Conservation (phyloP, 2,113 vertebrate genomes). For the Takifugu flavidus region DNA sequence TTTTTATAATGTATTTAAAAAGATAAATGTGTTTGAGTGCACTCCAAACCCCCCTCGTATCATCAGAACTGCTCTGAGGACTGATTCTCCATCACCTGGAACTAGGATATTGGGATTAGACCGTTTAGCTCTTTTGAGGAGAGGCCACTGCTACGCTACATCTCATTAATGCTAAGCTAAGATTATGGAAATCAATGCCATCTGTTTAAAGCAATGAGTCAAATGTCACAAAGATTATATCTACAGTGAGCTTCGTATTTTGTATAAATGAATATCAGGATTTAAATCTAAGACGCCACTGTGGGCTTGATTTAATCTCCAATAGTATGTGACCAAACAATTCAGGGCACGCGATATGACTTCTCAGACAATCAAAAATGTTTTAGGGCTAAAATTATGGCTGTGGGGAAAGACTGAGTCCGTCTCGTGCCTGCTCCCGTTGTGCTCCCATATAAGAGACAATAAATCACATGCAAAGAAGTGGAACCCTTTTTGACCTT, state of each 20-base stretch:
- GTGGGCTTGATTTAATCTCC: slow-evolving; percentile 7
- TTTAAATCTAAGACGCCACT: slow-evolving; percentile 15
- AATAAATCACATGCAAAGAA: slow-evolving; percentile 60
- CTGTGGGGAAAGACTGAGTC: slow-evolving; percentile 42
- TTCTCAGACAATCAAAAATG: slow-evolving; percentile 29
- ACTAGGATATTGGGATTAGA: too few relatives aligned
- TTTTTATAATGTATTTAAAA: too few relatives aligned
- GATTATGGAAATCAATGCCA: not conserved
- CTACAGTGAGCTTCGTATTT: too few relatives aligned
- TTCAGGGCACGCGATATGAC: slow-evolving; percentile 45
- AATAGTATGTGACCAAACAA: slow-evolving; percentile 21
- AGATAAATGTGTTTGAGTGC: too few relatives aligned
- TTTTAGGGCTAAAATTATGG: slow-evolving; percentile 35
- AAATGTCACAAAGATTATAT: too few relatives aligned
- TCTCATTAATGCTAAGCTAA: not conserved
- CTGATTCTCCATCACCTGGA: too few relatives aligned
- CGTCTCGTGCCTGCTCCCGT: slow-evolving; percentile 38
- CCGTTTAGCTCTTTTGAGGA: too few relatives aligned
- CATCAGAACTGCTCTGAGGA: too few relatives aligned
- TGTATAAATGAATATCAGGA: not conserved
- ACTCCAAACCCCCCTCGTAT: too few relatives aligned
- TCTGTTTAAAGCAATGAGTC: too few relatives aligned
- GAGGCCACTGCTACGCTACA: too few relatives aligned
- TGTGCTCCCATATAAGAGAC: slow-evolving; percentile 45
- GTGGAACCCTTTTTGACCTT: slow-evolving; percentile 57